A percentile compares a stretch with the other conserved stretches of the same genome.
Conservation (phyloP, 2,113 vertebrate species). For the Crotalus horridus region DNA sequence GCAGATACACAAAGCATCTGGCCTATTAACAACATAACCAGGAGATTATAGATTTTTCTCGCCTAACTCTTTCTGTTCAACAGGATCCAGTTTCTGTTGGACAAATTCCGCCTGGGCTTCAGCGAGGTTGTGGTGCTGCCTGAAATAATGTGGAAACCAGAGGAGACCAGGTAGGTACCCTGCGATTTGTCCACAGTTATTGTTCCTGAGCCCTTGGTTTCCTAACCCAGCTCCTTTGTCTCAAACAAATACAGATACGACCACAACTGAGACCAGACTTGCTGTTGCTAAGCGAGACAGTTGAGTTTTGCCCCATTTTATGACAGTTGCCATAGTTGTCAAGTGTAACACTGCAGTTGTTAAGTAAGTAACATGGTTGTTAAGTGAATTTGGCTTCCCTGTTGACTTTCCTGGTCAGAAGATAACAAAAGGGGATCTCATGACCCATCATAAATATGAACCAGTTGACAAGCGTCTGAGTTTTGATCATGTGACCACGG, state of each 20-base stretch:
- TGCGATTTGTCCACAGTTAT: too few relatives aligned
- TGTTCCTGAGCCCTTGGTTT: neutral
- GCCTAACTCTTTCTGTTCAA: neutral
- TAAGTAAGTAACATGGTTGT: too few relatives aligned
- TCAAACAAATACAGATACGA: neutral
- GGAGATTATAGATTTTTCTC: neutral
- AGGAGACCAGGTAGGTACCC: slow-evolving; percentile 61
- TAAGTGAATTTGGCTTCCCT: too few relatives aligned
- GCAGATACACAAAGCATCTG: neutral
- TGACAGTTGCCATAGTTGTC: too few relatives aligned
- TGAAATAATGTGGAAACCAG: slow-evolving; percentile 66
- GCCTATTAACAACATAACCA: neutral
- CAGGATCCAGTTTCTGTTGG: slow-evolving; percentile 69
- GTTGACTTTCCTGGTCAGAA: too few relatives aligned
- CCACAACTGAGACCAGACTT: neutral
- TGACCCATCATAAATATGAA: too few relatives aligned
- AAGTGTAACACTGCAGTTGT: too few relatives aligned
- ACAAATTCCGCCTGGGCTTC: slow-evolving; percentile 70
- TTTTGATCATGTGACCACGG: too few relatives aligned
- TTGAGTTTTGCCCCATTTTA: too few relatives aligned
- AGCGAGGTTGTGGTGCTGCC: slow-evolving; percentile 72
- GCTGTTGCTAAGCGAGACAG: neutral
- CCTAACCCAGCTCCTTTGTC: neutral
- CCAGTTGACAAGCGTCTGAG: too few relatives aligned
- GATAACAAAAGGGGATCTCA: too few relatives aligned